Percentiles rank a stretch among this genome's conserved stretches.
phyloP scores from a whole-genome alignment of 1,140 invertebrate species.

The Dendrolimus punctatus region DNA sequence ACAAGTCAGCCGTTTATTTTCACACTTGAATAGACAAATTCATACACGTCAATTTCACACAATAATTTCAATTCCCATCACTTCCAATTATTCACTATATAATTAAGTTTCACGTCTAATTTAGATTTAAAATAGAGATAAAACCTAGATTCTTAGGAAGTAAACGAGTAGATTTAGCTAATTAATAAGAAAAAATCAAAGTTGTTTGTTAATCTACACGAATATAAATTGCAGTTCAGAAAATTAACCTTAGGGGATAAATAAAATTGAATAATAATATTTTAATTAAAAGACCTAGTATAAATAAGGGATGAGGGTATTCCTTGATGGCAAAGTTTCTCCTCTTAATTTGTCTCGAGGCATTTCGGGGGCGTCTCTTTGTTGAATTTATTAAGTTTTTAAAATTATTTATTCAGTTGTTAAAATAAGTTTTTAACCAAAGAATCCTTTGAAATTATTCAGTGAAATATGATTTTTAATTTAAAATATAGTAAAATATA shows the following conservation, averaged over 20 bases:
- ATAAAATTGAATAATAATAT: conserved; percentile 49
- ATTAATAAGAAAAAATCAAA: conserved; percentile 60
- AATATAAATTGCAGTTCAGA: conserved; percentile 67
- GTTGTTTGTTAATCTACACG: conserved; percentile 66
- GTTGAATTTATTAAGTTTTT: conserved; percentile 15
- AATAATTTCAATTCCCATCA: no score
- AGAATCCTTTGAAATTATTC: no score
- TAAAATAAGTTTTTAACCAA: no score
- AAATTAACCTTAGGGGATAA: conserved; percentile 58
- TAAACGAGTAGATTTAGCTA: conserved; percentile 49
- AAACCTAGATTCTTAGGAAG: conserved; percentile 37
- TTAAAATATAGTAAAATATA: no score
- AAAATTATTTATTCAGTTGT: background rate
- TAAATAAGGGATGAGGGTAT: conserved; percentile 35
- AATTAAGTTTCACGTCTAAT: conserved; percentile 8
- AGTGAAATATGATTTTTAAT: no score
- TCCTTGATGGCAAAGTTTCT: conserved; percentile 37
- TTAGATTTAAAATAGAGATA: conserved; percentile 40
- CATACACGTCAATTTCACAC: no score
- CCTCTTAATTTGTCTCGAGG: conserved; percentile 4
- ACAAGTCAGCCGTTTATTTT: no score
- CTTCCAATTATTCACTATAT: no score
- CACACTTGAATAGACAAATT: no score
- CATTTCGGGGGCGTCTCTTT: conserved; percentile 24
- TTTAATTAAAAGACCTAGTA: conserved; percentile 54